Percentiles rank a stretch among this genome's conserved stretches.
phyloP scores from a whole-genome alignment of 2,888 invertebrate genomes.

The Anagyrus pseudococci region DNA sequence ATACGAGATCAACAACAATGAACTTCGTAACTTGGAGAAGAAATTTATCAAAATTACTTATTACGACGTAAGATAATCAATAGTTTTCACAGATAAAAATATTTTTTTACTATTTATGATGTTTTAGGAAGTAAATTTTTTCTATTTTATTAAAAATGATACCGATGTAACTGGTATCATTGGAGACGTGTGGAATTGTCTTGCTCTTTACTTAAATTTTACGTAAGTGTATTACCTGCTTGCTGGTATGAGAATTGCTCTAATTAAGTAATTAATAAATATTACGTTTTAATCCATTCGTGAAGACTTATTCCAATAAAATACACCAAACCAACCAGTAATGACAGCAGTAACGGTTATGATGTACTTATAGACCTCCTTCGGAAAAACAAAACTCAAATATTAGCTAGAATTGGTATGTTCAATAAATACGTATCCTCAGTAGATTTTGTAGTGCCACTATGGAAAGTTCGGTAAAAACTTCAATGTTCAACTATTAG shows the following conservation, averaged over 20 bases:
- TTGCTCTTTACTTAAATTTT: conserved; percentile 39
- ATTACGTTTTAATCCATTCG: background rate
- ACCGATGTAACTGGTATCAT: conserved; percentile 31
- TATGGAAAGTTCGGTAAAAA: conserved; percentile 39
- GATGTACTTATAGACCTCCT: conserved; percentile 36
- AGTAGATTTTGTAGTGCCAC: conserved; percentile 37
- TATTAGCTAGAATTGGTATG: conserved; percentile 37
- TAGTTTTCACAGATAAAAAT: too few species aligned
- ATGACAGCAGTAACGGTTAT: conserved; percentile 27
- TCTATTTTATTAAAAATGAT: conserved; percentile 32
- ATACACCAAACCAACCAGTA: background rate
- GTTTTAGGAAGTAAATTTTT: conserved; percentile 33
- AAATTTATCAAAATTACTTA: background rate
- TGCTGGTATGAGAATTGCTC: too few species aligned
- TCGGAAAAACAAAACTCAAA: conserved; percentile 35
- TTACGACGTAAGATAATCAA: background rate
- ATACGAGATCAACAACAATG: background rate
- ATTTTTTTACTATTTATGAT: background rate
- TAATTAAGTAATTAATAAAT: too few species aligned
- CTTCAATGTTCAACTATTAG: background rate
- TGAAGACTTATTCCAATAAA: background rate
- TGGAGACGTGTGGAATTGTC: conserved; percentile 38
- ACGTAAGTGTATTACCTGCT: too few species aligned
- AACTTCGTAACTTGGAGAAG: background rate
- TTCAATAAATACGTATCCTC: conserved; percentile 20